Percentiles rank a stretch among this genome's conserved stretches.
Conservation (phyloP, 2,113 vertebrate genomes). For the Pseudorectes ferrugineus region DNA sequence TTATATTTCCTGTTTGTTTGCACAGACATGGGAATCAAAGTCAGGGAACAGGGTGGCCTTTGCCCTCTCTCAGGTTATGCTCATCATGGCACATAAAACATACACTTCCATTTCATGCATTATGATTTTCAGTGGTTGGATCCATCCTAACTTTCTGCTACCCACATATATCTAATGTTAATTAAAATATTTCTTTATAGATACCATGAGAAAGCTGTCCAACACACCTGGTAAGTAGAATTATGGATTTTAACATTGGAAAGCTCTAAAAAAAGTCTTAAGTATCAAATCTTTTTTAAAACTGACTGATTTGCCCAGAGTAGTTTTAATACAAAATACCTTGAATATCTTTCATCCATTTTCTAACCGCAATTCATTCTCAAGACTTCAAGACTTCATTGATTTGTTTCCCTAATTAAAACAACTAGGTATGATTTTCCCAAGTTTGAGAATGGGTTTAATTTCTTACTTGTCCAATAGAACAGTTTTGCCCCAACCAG, state of each 20-base stretch:
- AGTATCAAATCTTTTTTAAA: background rate
- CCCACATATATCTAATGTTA: background rate
- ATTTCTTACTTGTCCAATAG: background rate
- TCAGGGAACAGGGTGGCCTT: background rate
- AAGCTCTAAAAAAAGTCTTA: background rate
- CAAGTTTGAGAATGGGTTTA: background rate
- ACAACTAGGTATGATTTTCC: background rate
- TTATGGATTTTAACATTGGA: background rate
- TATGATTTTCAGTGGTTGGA: background rate
- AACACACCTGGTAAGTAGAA: background rate
- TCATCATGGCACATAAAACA: background rate
- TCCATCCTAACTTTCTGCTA: background rate
- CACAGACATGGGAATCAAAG: background rate
- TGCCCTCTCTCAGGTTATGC: background rate
- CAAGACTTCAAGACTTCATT: background rate
- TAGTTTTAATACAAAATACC: background rate
- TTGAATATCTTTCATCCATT: background rate
- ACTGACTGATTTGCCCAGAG: background rate
- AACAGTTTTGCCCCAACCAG: background rate
- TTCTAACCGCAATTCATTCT: background rate
- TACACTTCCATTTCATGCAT: background rate
- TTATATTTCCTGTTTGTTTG: background rate
- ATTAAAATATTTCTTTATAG: background rate
- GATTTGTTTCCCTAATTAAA: background rate
- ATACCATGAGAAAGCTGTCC: background rate